Base-by-base conservation (phyloP, 2,113 vertebrate genomes). In the Mormoops blainvillei region DNA sequence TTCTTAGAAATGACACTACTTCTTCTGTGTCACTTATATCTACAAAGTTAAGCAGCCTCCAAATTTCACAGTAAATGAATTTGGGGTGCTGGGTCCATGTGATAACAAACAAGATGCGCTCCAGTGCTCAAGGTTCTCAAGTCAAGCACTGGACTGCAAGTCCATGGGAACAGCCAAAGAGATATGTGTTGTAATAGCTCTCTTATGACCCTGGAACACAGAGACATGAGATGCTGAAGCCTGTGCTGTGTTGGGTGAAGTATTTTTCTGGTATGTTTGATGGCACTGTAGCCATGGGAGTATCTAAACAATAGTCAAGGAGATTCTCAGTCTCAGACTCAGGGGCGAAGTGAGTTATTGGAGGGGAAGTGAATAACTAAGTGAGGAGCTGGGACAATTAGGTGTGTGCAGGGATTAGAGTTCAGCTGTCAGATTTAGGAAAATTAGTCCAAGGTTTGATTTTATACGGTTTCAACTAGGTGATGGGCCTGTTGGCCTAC, bases 181-280 rank as follows among this genome's bases (percentile, higher is more conserved):
- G 36, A 26, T 28, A 7, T 0, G 0, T 12, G 3, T 68, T 76
- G 1, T 67, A 56, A 14, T 15, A 11, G 1, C 14, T 28, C 12
- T 71, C 78, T 76, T 52, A 48, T 80, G 26, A 68, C 82, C 12
- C 7, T 61, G 16, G 18, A 48, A 26, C 56, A 22, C 5, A 89
- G 48, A 96, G 11, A 7, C 22, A 15, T 63, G 56, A 80, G 43
- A 71, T 82, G 4, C 9, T 4, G 8, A 70, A 26, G 28, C n/a
- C 50, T 76, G 38, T 16, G 1, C 41, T 26, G 5, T 19, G 14
- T 45, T 56, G 1, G 43, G 5, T n/a, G 31, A 61, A 26, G 3
- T 77, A 22, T 82, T 73, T 94, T 81, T 22, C 45, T 54, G 26
- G 48, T 52, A 8, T 83, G 7, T 73, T 36, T 77, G 41, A 50